Base-by-base conservation (phyloP, 2,888 invertebrate species). In the Ischnura elegans region DNA sequence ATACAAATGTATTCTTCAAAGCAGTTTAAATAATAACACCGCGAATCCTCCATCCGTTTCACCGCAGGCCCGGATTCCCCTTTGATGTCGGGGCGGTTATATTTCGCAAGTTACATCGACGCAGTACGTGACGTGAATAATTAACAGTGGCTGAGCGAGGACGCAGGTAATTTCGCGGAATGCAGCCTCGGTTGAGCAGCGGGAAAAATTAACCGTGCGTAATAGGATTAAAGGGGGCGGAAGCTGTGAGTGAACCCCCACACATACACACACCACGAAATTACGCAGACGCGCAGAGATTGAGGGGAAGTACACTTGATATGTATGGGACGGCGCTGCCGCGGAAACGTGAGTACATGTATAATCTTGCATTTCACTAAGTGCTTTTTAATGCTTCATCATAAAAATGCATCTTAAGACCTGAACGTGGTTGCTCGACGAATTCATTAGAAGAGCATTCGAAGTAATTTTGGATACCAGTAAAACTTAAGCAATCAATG, bases 371-470 rank as follows among this genome's bases (percentile, higher is more conserved):
- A 76, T 36, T 76, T 16, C 29, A 16, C 76, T 76, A 76, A 76
- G 76, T 76, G 76, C 25, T 76, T 76, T 76, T 76, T 76, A 76
- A 76, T 76, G 76, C n/a, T 36, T 76, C 76, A 76, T 76, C n/a
- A n/a, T 76, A 76, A 36, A 6, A 76, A 76, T 76, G 76, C 76
- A 36, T 76, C 10, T 16, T 76, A 76, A 76, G 76, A 76, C 76
- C 36, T 36, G 29, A 36, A 76, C 36, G 36, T 36, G 36, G 76
- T 76, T 76, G 25, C 13, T 36, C 29, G 5, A n/a, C 61, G n/a
- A 6, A 25, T n/a, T 76, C n/a, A 25, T 25, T 19, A 36, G 36
- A 16, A 76, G 13, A 13, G 76, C 76, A n/a, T n/a, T 16, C 76
- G 13, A 10, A 76, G 76, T 36, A 29, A 61, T 61, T 61, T 61